These are phyloP conservation scores for Macrophya alboannulata DNA, from an alignment of 2,888 invertebrate genomes.

Conservation along the genomic window DNA sequence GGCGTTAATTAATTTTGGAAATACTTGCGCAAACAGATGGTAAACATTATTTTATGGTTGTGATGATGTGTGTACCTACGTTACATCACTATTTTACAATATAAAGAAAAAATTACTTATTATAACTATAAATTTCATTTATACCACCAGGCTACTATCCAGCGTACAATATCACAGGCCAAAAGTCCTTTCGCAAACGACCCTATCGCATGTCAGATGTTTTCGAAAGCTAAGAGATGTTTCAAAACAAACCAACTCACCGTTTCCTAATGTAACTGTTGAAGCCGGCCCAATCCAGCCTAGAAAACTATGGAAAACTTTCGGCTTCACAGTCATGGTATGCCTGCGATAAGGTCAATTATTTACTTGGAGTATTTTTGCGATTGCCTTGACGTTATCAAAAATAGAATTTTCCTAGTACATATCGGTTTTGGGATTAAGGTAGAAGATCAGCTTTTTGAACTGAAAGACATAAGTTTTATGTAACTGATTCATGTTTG, in stretches of 20 bases:
- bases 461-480: too few relatives aligned
- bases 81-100: background rate
- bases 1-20: conserved; percentile 37
- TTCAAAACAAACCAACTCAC: conserved; percentile 56
- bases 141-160: conserved; percentile 70
- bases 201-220: conserved; percentile 66
- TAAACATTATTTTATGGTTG: conserved; percentile 20
- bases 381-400: background rate
- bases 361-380: conserved; percentile 51
- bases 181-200: conserved; percentile 64
- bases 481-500: too few relatives aligned
- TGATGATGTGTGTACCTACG: background rate
- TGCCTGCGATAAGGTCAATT: conserved; percentile 67
- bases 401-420: background rate
- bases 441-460: too few relatives aligned
- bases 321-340: conserved; percentile 86
- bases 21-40: conserved; percentile 27
- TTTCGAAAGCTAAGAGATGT: conserved; percentile 66
- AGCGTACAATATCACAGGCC: conserved; percentile 65
- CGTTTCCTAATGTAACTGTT: conserved; percentile 68
- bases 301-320: conserved; percentile 83
- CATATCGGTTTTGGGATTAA: too few relatives aligned
- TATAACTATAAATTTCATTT: background rate
- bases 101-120: background rate
- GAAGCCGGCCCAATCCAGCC: conserved; percentile 80